Evolutionary conservation across 2,888 invertebrate species (phyloP).

Genomic region (Drosophila glabriapex): DNA sequence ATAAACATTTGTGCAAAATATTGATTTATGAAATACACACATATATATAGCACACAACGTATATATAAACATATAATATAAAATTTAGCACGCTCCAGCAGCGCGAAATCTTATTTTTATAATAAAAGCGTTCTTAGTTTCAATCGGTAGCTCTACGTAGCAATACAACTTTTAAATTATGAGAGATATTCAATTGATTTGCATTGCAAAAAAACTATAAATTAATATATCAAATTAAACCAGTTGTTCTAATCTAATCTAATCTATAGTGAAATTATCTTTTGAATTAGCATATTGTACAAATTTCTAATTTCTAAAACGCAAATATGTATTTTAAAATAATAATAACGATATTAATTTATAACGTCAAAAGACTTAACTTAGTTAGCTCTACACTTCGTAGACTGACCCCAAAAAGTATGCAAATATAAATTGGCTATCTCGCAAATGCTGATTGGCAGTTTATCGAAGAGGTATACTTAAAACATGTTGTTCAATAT

Average conservation of each 20-base stretch:
- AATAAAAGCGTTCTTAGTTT: slow-evolving; percentile 8
- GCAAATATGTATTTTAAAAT: not conserved
- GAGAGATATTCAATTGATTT: not conserved
- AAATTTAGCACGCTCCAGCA: not conserved
- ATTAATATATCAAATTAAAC: not conserved
- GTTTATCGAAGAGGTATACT: not conserved
- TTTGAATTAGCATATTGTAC: not conserved
- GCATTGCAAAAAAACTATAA: not conserved
- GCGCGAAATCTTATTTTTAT: not conserved
- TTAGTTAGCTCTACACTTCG: not conserved
- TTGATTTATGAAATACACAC: slow-evolving; percentile 19
- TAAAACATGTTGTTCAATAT: not conserved
- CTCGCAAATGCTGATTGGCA: not conserved
- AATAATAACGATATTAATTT: not conserved
- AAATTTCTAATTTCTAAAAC: not conserved
- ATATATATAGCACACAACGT: not conserved
- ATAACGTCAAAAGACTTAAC: not conserved
- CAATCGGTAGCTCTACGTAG: not conserved
- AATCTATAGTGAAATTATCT: not conserved
- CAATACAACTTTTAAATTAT: not conserved
- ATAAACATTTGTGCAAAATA: slow-evolving; percentile 36
- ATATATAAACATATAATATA: slow-evolving; percentile 1
- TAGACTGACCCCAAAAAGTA: slow-evolving; percentile 10
- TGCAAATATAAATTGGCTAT: not conserved
- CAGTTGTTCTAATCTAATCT: not conserved